Evolutionary conservation across 1,140 invertebrate species (phyloP), one percentile per base, ranked within the genome.

Genomic region (Vanessa atalanta): DNA sequence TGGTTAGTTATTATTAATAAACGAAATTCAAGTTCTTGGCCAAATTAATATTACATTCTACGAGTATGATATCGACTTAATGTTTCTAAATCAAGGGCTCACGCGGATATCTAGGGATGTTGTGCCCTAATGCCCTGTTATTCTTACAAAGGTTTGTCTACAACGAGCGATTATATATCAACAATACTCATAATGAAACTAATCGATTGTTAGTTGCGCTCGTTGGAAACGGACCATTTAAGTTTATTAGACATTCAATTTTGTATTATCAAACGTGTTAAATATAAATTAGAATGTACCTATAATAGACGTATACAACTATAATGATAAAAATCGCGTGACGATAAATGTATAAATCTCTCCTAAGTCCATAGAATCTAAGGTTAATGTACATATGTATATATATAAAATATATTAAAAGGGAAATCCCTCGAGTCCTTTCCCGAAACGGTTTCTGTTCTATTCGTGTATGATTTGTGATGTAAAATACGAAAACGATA

Each of bases 311-410:
- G 70, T 71, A 71, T 26, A 71, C 47, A 63, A 70, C 14, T 63
- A 63, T 65, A 64, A 65, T 71, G 60, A 9, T 64, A 47, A 60
- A 51, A 57, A 68, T 71, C 67, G 67, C 67, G 67, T 72, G 69
- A 63, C 37, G 69, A 76, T 47, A 63, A 75, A 73, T 80, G 63
- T 81, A 78, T 77, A 77, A 78, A 67, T 74, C 66, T 75, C 73
- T 80, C 79, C 77, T 81, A 84, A 84, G 80, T 87, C 84, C 83
- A 81, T 83, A 70, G 71, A 71, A 77, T 47, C 68, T 82, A 84
- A 79, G 76, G 66, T 83, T 85, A 73, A 66, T 90, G 88, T 90
- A 90, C 69, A 90, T 90, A 89, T 89, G 86, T 89, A 88, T 83
- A 89, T 91, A 88, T 74, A 60, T 65, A 70, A 79, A 74, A 80